Conservation (phyloP, 2,888 invertebrate genomes). For the Sabatieria punctata region DNA sequence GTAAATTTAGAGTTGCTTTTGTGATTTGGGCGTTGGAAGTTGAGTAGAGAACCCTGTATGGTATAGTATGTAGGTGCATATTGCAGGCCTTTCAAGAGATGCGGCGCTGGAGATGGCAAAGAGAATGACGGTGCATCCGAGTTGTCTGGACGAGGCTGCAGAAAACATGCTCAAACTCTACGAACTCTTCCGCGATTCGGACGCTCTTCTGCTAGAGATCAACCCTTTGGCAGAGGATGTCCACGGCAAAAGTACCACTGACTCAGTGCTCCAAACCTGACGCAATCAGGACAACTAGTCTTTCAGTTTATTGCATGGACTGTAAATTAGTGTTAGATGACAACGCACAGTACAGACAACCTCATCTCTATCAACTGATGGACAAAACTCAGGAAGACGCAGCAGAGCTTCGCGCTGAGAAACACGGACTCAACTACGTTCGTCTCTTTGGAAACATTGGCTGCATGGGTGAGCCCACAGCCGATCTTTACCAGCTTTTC, state of each 20-base stretch:
- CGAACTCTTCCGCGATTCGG: constrained; percentile 70
- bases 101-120: constrained; percentile 22
- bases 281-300: no score
- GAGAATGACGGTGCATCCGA: constrained; percentile 23
- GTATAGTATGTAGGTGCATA: neutral
- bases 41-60: no score
- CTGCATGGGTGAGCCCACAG: constrained; percentile 47
- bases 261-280: no score
- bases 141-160: constrained; percentile 21
- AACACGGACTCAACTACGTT: constrained; percentile 83
- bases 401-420: constrained; percentile 77
- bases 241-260: constrained; percentile 55
- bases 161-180: constrained; percentile 48
- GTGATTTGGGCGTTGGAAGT: no score
- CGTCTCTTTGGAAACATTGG: constrained; percentile 95
- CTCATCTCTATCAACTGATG: constrained; percentile 71
- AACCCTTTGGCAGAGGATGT: constrained; percentile 94
- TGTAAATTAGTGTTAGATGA: constrained; percentile 98
- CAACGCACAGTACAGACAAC: constrained; percentile 73
- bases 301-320: constrained; percentile 56
- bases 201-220: constrained; percentile 91
- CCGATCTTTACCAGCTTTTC: no score
- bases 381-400: constrained; percentile 73
- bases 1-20: no score
- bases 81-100: constrained; percentile 19